Evolutionary conservation across 1,140 invertebrate species (phyloP).

Genomic region (Cydia pomonella): DNA sequence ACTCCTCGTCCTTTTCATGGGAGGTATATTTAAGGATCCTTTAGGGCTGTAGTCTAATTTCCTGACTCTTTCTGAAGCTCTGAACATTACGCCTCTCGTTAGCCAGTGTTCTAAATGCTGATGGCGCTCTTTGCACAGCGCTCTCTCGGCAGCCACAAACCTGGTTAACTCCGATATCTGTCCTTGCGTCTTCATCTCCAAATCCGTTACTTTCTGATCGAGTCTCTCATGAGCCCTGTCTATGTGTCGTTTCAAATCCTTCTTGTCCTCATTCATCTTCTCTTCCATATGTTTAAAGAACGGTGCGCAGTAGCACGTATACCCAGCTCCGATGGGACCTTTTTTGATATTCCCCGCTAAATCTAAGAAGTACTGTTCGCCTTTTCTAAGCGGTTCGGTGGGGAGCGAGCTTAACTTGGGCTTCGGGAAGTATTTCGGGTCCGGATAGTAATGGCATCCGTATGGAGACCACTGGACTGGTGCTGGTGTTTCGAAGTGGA

Average conservation of each 20-base stretch:
- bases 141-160: slow-evolving; percentile 84
- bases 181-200: slow-evolving; percentile 89
- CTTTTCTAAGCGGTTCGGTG: slow-evolving; percentile 90
- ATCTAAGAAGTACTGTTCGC: slow-evolving; percentile 97
- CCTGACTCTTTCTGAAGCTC: slow-evolving; percentile 81
- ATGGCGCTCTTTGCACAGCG: slow-evolving; percentile 84
- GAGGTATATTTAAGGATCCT: slow-evolving; percentile 82
- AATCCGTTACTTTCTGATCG: slow-evolving; percentile 89
- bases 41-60: slow-evolving; percentile 80
- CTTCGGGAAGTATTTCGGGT: slow-evolving; percentile 90
- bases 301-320: slow-evolving; percentile 89
- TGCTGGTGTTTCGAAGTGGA: slow-evolving; percentile 73
- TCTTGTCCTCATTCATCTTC: slow-evolving; percentile 90
- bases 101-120: slow-evolving; percentile 86
- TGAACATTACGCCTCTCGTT: slow-evolving; percentile 81
- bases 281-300: slow-evolving; percentile 94
- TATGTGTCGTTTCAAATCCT: slow-evolving; percentile 92
- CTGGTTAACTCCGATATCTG: slow-evolving; percentile 88
- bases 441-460: slow-evolving; percentile 93
- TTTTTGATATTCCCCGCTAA: slow-evolving; percentile 98
- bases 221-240: slow-evolving; percentile 90
- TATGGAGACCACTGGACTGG: slow-evolving; percentile 90
- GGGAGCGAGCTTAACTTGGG: slow-evolving; percentile 92
- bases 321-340: slow-evolving; percentile 94
- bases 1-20: slow-evolving; percentile 84